A percentile compares a stretch with the other conserved stretches of the same genome.
phyloP scores from a whole-genome alignment of 2,797 vertebrate genomes.

The Pempheris klunzingeri region DNA sequence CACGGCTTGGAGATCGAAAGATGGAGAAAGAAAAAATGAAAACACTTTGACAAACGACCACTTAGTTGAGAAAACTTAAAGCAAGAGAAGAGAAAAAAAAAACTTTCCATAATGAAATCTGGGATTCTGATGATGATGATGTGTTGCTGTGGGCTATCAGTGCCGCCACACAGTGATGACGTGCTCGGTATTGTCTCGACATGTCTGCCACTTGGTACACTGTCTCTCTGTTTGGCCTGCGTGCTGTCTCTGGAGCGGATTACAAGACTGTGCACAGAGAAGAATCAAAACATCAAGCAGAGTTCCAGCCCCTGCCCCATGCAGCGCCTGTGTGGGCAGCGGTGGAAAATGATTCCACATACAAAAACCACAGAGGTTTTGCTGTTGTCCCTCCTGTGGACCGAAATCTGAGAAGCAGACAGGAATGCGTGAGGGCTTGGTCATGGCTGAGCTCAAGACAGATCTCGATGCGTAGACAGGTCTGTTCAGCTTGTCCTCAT shows the following conservation, averaged over 20 bases:
- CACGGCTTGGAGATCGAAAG: slow-evolving; percentile 35
- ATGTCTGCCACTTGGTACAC: slow-evolving; percentile 74
- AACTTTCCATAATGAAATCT: slow-evolving; percentile 66
- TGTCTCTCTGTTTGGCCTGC: slow-evolving; percentile 54
- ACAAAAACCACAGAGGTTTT: slow-evolving; percentile 53
- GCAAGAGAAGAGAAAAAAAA: slow-evolving; percentile 6
- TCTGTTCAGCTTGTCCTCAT: slow-evolving; percentile 80
- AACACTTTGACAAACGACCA: slow-evolving; percentile 42
- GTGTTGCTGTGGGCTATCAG: slow-evolving; percentile 65
- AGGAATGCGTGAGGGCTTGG: slow-evolving; percentile 78
- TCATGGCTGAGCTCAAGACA: slow-evolving; percentile 63
- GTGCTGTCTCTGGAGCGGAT: slow-evolving; percentile 68
- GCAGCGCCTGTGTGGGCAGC: slow-evolving; percentile 71
- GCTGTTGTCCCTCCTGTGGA: slow-evolving; percentile 72
- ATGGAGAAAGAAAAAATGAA: slow-evolving; percentile 25
- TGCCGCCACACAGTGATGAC: slow-evolving; percentile 61
- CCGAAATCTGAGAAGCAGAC: slow-evolving; percentile 79
- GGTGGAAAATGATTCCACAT: slow-evolving; percentile 73
- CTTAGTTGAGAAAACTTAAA: slow-evolving; percentile 14
- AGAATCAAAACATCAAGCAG: slow-evolving; percentile 74
- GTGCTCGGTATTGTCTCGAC: slow-evolving; percentile 73
- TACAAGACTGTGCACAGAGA: slow-evolving; percentile 58
- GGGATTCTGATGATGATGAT: slow-evolving; percentile 61
- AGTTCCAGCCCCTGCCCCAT: slow-evolving; percentile 64
- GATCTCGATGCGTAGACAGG: slow-evolving; percentile 70